phyloP scores from a whole-genome alignment of 2,113 vertebrate genomes.

The Tenrec ecaudatus region DNA sequence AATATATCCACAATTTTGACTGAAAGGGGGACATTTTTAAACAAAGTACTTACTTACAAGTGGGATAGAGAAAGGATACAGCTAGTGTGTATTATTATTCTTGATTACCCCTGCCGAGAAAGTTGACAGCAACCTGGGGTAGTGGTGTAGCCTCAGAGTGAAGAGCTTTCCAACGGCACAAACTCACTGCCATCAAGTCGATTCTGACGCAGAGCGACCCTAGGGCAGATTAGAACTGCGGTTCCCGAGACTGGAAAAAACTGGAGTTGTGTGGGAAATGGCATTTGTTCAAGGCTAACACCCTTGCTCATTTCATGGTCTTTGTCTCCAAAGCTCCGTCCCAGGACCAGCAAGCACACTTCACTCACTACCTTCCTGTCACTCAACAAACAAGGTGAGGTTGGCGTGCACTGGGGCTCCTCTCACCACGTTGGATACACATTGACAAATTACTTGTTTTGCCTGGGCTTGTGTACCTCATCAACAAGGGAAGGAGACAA shows the following conservation, averaged over 20 bases:
- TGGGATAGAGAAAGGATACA: background rate
- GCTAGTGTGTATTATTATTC: background rate
- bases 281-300: no score
- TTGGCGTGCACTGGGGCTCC: no score
- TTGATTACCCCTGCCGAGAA: background rate
- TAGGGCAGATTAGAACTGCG: no score
- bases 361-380: no score
- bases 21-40: background rate
- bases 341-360: no score
- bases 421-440: no score
- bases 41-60: slow-evolving; percentile 40
- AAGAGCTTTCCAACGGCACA: slow-evolving; percentile 17
- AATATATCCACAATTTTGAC: background rate
- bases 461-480: background rate
- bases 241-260: no score
- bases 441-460: background rate
- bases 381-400: no score
- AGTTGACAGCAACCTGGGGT: background rate
- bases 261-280: no score
- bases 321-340: background rate
- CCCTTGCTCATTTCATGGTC: background rate
- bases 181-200: no score
- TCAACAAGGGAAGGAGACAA: background rate
- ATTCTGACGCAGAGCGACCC: no score
- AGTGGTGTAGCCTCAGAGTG: background rate